A percentile compares a stretch with the other conserved stretches of the same genome.
phyloP scores from a whole-genome alignment of 2,888 invertebrate species.

The Tinea trinotella region DNA sequence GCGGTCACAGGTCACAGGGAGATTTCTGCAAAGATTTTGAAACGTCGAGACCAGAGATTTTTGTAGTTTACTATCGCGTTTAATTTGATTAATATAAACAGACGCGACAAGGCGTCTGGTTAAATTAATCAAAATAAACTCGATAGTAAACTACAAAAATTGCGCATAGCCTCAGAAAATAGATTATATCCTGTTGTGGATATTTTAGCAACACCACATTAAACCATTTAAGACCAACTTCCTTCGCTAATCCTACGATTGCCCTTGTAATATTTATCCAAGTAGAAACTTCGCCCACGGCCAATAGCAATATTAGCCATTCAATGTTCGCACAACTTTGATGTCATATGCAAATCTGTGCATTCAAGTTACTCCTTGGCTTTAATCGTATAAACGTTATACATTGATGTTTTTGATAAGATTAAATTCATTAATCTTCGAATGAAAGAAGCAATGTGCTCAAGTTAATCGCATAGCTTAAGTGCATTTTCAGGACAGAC shows the following conservation, averaged over 20 bases:
- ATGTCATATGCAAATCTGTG: slow-evolving; percentile 8
- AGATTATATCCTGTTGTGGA: not conserved
- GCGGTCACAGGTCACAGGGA: too few relatives aligned
- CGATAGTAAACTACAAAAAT: too few relatives aligned
- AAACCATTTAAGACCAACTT: slow-evolving; percentile 3
- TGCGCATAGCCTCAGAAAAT: too few relatives aligned
- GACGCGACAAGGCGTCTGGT: too few relatives aligned
- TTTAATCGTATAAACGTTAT: not conserved
- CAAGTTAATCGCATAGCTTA: slow-evolving; percentile 19
- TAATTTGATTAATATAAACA: too few relatives aligned
- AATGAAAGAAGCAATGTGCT: not conserved
- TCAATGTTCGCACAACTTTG: slow-evolving; percentile 10
- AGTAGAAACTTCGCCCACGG: slow-evolving; percentile 13
- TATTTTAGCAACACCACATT: not conserved
- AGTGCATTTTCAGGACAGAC: slow-evolving; percentile 28
- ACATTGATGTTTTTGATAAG: not conserved
- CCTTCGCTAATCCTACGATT: slow-evolving; percentile 11
- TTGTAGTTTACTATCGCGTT: too few relatives aligned
- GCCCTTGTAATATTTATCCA: slow-evolving; percentile 8
- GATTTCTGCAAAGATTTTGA: too few relatives aligned
- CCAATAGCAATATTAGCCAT: not conserved
- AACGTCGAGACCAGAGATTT: too few relatives aligned
- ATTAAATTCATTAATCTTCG: not conserved
- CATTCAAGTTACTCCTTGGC: not conserved
- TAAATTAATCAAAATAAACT: too few relatives aligned